Evolutionary conservation across 1,140 invertebrate genomes (phyloP).

Genomic region (Elysia chlorotica): DNA sequence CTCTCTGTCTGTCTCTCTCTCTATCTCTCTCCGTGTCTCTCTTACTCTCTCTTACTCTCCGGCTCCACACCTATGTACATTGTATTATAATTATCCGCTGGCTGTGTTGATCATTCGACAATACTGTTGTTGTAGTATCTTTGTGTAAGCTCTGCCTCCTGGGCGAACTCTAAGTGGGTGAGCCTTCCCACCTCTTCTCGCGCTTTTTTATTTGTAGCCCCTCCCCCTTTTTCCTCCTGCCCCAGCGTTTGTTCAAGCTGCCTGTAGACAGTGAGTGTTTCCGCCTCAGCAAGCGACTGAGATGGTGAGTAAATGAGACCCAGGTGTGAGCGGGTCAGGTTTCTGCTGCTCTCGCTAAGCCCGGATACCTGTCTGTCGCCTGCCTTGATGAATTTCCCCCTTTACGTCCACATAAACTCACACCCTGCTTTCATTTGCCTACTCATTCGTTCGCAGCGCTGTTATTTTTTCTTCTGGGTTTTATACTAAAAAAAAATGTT

Average conservation of each 20-base stretch:
- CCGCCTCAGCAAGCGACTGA: no score
- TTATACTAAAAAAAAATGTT: no score
- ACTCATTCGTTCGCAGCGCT: no score
- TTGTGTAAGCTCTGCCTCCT: background rate
- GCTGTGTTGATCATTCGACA: background rate
- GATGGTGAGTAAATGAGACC: no score
- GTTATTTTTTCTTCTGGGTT: no score
- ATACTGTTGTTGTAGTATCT: background rate
- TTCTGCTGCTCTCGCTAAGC: no score
- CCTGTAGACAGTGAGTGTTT: no score
- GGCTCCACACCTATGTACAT: background rate
- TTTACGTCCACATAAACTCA: no score
- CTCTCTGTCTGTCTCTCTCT: constrained; percentile 8
- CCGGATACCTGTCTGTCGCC: no score
- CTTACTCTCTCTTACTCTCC: constrained; percentile 2
- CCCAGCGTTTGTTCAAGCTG: background rate
- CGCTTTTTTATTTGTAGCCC: background rate
- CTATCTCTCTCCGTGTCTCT: constrained; percentile 1
- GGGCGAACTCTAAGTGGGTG: background rate
- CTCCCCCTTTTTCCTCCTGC: background rate
- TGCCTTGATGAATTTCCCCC: no score
- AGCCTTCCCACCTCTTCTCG: background rate
- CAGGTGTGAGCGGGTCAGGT: no score
- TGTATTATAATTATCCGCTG: background rate
- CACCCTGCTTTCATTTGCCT: no score